phyloP scores from a whole-genome alignment of 1,140 invertebrate genomes.

The Argopecten irradians region DNA sequence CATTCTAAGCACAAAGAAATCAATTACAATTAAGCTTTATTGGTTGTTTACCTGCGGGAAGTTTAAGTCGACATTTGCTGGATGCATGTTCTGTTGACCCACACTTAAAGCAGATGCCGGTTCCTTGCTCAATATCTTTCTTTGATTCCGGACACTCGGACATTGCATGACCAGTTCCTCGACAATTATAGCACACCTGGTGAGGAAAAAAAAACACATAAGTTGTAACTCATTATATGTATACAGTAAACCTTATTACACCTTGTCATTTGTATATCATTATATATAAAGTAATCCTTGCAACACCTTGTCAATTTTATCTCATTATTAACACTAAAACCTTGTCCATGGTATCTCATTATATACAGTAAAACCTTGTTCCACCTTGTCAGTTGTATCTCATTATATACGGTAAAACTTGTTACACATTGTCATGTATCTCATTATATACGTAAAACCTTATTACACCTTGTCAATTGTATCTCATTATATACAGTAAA shows the following conservation, averaged over 20 bases:
- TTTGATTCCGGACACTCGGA: slow-evolving; percentile 85
- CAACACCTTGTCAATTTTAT: not conserved
- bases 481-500: too few relatives aligned
- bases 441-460: not conserved
- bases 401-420: not conserved
- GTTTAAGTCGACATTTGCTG: slow-evolving; percentile 77
- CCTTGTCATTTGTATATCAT: too few relatives aligned
- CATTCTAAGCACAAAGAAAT: not conserved
- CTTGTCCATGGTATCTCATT: not conserved
- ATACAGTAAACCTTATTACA: not conserved
- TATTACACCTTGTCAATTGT: too few relatives aligned
- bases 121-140: slow-evolving; percentile 76
- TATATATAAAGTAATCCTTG: not conserved
- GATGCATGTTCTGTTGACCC: slow-evolving; percentile 77
- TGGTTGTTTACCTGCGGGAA: slow-evolving; percentile 60
- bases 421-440: not conserved
- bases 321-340: not conserved
- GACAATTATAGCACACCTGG: slow-evolving; percentile 84
- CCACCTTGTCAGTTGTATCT: too few relatives aligned
- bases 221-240: not conserved
- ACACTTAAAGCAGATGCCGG: slow-evolving; percentile 78
- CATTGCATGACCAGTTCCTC: slow-evolving; percentile 83
- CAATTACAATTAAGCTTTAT: not conserved
- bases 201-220: slow-evolving; percentile 11
- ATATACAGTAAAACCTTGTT: too few relatives aligned